Evolutionary conservation across 2,888 invertebrate species (phyloP), one percentile per base, ranked within the genome.

Genomic region (Bruchidius siliquastri): DNA sequence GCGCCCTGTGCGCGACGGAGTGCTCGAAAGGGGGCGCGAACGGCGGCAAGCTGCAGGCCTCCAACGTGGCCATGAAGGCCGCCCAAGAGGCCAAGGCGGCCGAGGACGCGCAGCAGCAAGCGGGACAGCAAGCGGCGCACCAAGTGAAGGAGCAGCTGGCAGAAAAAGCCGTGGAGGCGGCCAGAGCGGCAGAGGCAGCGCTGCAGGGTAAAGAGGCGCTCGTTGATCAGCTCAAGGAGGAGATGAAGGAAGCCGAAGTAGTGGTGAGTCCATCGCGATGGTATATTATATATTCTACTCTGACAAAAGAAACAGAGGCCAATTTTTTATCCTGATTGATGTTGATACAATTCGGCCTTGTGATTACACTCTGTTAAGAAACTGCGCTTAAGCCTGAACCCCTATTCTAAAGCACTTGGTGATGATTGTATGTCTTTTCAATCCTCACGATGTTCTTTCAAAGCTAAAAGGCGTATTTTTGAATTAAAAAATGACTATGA

Each of bases 61-160:
- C 90, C 0, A 90, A 88, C 82, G 92, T 93, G 80, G 93, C 93
- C 0, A 90, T 91, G 80, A 92, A 92, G 79, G 93, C 93, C 0
- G 93, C 93, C 0, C 90, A 91, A 70, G 92, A 92, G 83, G 92
- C 93, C 0, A 92, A 93, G 80, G 90, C 92, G 0, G 92, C 92
- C 0, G 91, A 92, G 26, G 92, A 91, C 20, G 92, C 92, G 0
- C 92, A 92, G 79, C 90, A 91, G 81, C 90, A 91, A 0, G 92
- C 92, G n/a, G 92, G 91, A 8, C 91, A 91, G 72, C 91, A 92
- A 80, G 92, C 92, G 4, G 88, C 92, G 20, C 91, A 90, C 83
- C 92, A 92, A 91, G 81, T 82, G 0, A 92, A 92, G 85, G 88
- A 90, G 0, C 92, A 92, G 84, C 82, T 93, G 74, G 93, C 93